Base-by-base conservation (phyloP, 2,113 vertebrate genomes). In the Vulpes lagopus region DNA sequence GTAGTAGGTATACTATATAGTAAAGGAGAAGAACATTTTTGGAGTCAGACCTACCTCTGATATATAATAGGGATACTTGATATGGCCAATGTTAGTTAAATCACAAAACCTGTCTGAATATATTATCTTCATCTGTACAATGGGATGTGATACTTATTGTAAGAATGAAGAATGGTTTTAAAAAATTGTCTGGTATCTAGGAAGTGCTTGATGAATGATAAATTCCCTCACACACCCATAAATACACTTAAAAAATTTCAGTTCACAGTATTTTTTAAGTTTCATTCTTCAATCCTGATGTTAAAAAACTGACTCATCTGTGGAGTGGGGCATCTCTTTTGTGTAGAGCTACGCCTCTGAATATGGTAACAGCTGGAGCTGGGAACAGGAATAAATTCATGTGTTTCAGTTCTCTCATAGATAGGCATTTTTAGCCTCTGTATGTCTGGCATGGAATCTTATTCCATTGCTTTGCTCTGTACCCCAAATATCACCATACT, bases 201-300 rank as follows among this genome's bases (percentile, higher is more conserved):
- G 91, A 95, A 94, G 53, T 64, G 38, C 16, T 82, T 89, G 62
- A 59, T 79, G 82, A 94, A 55, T 97, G 25, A 38, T 51, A 38
- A 81, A 17, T 55, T 57, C 11, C 23, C 32, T 57, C 27, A 62
- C 8, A 64, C 17, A 22, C 10, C 5, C 38, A 32, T 92, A 84
- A 94, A 67, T 74, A 82, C 20, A 83, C 27, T 89, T 92, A n/a
- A 84, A 78, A 91, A 93, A 20, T 51, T 92, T 85, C 91, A 90
- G 11, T 65, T 97, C 30, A 93, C 5, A 78, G 8, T 93, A 51
- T 90, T 95, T 89, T 91, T 69, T 94, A 67, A 67, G 38, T 51
- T 27, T 38, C 10, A 87, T 67, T 95, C 20, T 96, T 91, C 30
- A 84, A 19, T 59, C 14, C 64, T 79, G 19, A 62, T 11, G 22